Evolutionary conservation across 1,140 invertebrate species (phyloP), one percentile per base, ranked within the genome.

Genomic region (Glomeris maerens): DNA sequence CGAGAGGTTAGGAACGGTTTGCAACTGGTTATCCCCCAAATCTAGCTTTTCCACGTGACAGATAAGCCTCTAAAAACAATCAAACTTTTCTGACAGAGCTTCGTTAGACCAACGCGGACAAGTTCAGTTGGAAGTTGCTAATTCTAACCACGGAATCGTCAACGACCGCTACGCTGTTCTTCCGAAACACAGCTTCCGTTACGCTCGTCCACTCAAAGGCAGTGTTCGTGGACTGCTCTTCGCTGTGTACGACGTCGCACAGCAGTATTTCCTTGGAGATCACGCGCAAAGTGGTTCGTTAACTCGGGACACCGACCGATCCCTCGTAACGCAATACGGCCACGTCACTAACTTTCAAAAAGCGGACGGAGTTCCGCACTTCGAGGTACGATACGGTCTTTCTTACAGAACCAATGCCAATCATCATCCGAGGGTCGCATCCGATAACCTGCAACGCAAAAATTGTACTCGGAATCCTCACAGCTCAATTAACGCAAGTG

Each of bases 101-200:
- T 42, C 39, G 45, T 28, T 13, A 45, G 42, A 53, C 42, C 21
- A 53, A 46, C 21, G 25, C 1, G n/a, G 23, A 25, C 36, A 45
- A 40, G 13, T 5, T 23, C 22, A 61, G 59, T 57, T 58, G 10
- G n/a, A n/a, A n/a, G n/a, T n/a, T n/a, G n/a, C n/a, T n/a, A n/a
- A n/a, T n/a, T n/a, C n/a, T n/a, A n/a, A 72, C 67, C 50, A 93
- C 79, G 29, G 81, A 80, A 61, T 81, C 74, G 66, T 90, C 84
- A 52, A 93, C 83, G 25, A 72, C 69, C 36, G 73, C 70, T 41
- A 95, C 77, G 57, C 78, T 70, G 70, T 94, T 94, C 56, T 78
- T 74, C 42, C 80, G 84, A 47, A 93, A 76, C 64, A 91, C 81
- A 27, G 83, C 70, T 54, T 78, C 68, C 10, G 70, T 72, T 3